A percentile compares a stretch with the other conserved stretches of the same genome.
These are phyloP conservation scores for Dicaeum eximium DNA, from an alignment of 2,113 vertebrate genomes.

Conservation along the genomic window DNA sequence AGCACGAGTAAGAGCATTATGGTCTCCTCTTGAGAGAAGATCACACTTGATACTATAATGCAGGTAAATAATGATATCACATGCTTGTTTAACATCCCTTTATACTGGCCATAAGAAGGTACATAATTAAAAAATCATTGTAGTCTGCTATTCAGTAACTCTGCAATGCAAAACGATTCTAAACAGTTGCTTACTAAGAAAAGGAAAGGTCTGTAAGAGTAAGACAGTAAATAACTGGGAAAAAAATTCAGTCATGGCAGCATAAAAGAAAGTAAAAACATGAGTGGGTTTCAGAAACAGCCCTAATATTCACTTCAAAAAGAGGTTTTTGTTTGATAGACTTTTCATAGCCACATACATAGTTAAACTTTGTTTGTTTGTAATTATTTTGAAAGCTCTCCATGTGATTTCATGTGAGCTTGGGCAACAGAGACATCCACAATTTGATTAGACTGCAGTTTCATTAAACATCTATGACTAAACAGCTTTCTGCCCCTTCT, in stretches of 20 bases:
- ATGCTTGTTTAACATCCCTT: not conserved
- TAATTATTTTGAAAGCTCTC: not conserved
- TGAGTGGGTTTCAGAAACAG: not conserved
- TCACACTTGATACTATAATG: not conserved
- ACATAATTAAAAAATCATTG: not conserved
- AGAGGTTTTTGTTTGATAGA: not conserved
- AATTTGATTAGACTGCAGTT: not conserved
- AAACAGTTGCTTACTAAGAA: not conserved
- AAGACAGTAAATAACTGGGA: not conserved
- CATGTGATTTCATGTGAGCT: not conserved
- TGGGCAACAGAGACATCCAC: not conserved
- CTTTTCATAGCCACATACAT: not conserved
- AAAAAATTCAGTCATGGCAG: not conserved
- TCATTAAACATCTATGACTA: not conserved
- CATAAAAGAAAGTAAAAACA: not conserved
- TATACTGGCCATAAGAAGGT: not conserved
- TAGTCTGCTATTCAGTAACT: not conserved
- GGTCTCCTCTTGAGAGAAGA: not conserved
- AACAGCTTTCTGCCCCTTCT: not conserved
- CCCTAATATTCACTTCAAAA: not conserved
- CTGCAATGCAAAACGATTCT: not conserved
- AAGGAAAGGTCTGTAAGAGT: not conserved
- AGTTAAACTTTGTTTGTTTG: not conserved
- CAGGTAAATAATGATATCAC: not conserved
- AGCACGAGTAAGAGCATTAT: accelerated